Base-by-base conservation (phyloP, 2,113 vertebrate genomes). In the Cyprichromis sp. region DNA sequence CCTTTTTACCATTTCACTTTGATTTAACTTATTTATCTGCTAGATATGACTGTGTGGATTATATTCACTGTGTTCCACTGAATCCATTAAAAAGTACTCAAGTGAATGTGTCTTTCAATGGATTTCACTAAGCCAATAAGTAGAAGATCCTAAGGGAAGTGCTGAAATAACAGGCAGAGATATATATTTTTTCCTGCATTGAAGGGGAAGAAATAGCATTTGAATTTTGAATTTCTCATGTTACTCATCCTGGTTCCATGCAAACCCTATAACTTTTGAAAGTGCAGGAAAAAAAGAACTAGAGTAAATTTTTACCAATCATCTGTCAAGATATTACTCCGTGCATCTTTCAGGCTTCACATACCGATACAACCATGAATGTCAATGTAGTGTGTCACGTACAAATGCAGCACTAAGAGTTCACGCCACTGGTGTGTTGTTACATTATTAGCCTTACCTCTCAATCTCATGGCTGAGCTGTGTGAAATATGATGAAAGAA, bases 111-210 rank as follows among this genome's bases (percentile, higher is more conserved):
- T 88, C 54, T 92, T 85, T 82, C 71, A 87, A 10, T 85, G 68
- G 54, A 87, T 89, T 91, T 91, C 17, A 79, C 54, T 86, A 81
- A 87, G 82, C 80, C 76, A 90, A 71, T 90, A 79, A 88, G 88
- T 34, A 57, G 7, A 87, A 36, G 73, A 91, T 71, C 63, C 82
- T 34, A 36, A 68, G 52, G 10, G 76, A 86, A 82, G 71, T 2
- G 34, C 80, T 92, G 45, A 38, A 88, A 86, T 81, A 90, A 82
- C 21, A 89, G 31, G 50, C 31, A 68, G 85, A 24, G 5, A 85
- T 63, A 66, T 29, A 79, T 71, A 1, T 29, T 50, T 71, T n/a
- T 50, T 50, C 13, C 50, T 31, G 55, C 52, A 68, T 87, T 61
- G 26, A 42, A 86, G 54, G 36, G 10, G 63, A 71, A 53, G 29